Percentiles rank a stretch among this genome's conserved stretches.
Evolutionary conservation across 2,888 invertebrate species (phyloP).

Genomic region (Brachyptera risi): DNA sequence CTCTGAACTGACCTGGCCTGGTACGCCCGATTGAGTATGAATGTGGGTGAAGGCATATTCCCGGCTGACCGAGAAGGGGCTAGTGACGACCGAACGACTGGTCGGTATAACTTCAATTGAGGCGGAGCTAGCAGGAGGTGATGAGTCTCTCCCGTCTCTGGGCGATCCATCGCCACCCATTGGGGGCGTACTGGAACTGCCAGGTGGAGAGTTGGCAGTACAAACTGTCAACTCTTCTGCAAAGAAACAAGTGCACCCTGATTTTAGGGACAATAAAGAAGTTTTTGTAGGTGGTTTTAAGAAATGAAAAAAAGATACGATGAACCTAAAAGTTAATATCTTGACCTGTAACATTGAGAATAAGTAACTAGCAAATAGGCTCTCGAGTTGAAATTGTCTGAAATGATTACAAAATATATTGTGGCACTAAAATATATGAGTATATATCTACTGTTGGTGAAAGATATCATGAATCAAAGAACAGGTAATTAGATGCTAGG

Average conservation of each 20-base stretch:
- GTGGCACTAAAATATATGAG: too few relatives aligned
- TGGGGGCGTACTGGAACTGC: slow-evolving; percentile 42
- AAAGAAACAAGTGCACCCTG: slow-evolving; percentile 20
- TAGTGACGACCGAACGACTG: slow-evolving; percentile 39
- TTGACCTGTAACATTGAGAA: too few relatives aligned
- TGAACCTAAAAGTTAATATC: too few relatives aligned
- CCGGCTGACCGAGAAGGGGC: slow-evolving; percentile 47
- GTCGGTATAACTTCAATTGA: slow-evolving; percentile 30
- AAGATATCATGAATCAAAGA: too few relatives aligned
- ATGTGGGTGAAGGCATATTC: slow-evolving; percentile 91
- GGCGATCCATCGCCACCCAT: slow-evolving; percentile 40
- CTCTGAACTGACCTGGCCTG: slow-evolving; percentile 54
- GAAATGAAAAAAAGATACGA: slow-evolving; percentile 12
- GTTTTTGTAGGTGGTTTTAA: background rate
- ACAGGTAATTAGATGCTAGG: too few relatives aligned
- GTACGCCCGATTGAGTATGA: slow-evolving; percentile 75
- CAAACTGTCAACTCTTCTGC: slow-evolving; percentile 54
- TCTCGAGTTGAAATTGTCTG: too few relatives aligned
- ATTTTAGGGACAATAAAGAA: slow-evolving; percentile 9
- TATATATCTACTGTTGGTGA: too few relatives aligned
- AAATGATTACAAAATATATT: too few relatives aligned
- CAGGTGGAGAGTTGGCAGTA: slow-evolving; percentile 54
- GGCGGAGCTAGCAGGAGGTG: slow-evolving; percentile 40
- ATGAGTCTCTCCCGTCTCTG: slow-evolving; percentile 39
- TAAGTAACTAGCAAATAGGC: too few relatives aligned